Evolutionary conservation across 2,797 vertebrate genomes (phyloP).

Genomic region (Craterocephalus amniculus): DNA sequence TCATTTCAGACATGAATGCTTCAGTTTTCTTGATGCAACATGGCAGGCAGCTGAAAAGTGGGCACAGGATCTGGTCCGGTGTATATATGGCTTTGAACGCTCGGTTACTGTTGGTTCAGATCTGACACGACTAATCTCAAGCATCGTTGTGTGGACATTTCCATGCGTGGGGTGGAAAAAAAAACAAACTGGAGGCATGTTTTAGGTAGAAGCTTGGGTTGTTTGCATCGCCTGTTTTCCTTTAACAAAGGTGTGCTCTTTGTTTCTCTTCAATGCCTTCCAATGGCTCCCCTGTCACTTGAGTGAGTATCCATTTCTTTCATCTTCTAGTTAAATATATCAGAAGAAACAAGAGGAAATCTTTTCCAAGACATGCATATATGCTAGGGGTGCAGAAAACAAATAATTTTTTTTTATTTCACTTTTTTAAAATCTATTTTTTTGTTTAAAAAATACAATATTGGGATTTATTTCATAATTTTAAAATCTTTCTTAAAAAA

Average conservation of each 20-base stretch:
- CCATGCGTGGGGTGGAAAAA: conserved; percentile 16
- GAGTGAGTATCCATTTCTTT: conserved; percentile 89
- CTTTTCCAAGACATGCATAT: not conserved
- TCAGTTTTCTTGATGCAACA: conserved; percentile 57
- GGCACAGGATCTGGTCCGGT: conserved; percentile 25
- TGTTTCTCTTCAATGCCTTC: conserved; percentile 92
- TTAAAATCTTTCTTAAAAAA: too few species aligned
- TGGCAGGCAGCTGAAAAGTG: conserved; percentile 36
- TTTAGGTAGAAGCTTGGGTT: conserved; percentile 77
- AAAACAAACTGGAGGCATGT: conserved; percentile 83
- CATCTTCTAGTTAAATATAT: conserved; percentile 23
- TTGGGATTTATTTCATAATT: too few species aligned
- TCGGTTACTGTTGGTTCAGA: conserved; percentile 72
- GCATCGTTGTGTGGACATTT: conserved; percentile 30
- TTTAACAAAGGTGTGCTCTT: conserved; percentile 87
- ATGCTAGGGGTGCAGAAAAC: too few species aligned
- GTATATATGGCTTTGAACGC: conserved; percentile 30
- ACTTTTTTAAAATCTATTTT: too few species aligned
- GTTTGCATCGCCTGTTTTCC: conserved; percentile 74
- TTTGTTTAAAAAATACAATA: too few species aligned
- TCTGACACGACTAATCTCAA: conserved; percentile 33
- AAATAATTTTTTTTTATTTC: too few species aligned
- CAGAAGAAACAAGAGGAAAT: not conserved
- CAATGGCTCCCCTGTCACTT: conserved; percentile 86
- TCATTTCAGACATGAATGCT: conserved; percentile 66